Percentiles rank a stretch among this genome's conserved stretches.
phyloP scores from a whole-genome alignment of 1,140 invertebrate genomes.

The Nebria ingens region DNA sequence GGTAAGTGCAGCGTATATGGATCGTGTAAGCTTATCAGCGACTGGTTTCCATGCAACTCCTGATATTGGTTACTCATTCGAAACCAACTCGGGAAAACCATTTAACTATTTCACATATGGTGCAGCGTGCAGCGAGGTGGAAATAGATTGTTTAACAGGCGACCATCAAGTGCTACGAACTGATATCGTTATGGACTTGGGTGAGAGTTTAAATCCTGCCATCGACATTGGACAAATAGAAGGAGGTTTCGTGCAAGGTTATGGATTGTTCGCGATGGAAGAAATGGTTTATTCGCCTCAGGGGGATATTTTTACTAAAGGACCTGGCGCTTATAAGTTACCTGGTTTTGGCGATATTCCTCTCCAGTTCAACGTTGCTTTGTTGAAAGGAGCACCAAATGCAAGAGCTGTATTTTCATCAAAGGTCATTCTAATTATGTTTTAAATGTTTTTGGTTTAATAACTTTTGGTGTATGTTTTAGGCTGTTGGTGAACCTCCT shows the following conservation, averaged over 20 bases:
- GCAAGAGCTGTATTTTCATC: slow-evolving; percentile 87
- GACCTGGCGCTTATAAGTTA: slow-evolving; percentile 89
- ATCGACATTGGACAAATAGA: slow-evolving; percentile 95
- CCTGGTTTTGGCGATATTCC: slow-evolving; percentile 87
- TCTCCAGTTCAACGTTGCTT: slow-evolving; percentile 81
- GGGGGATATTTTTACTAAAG: slow-evolving; percentile 69
- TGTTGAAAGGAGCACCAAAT: slow-evolving; percentile 80
- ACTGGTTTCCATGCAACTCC: slow-evolving; percentile 81
- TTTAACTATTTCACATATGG: slow-evolving; percentile 80
- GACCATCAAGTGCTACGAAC: slow-evolving; percentile 77
- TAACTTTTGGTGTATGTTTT: slow-evolving; percentile 26
- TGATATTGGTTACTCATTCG: slow-evolving; percentile 63
- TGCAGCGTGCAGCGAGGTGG: slow-evolving; percentile 67
- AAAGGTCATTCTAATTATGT: slow-evolving; percentile 69
- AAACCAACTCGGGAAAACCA: slow-evolving; percentile 55
- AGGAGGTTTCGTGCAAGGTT: slow-evolving; percentile 88
- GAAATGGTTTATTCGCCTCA: slow-evolving; percentile 76
- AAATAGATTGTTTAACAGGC: slow-evolving; percentile 81
- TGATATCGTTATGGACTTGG: slow-evolving; percentile 93
- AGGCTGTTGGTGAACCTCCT: slow-evolving; percentile 93
- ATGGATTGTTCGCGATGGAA: slow-evolving; percentile 85
- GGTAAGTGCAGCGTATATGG: slow-evolving; percentile 70
- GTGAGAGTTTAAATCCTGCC: slow-evolving; percentile 85
- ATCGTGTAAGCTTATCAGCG: slow-evolving; percentile 70
- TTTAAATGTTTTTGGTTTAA: too few species aligned